Percentiles rank a stretch among this genome's conserved stretches.
Conservation (phyloP, 53 echinoderm and acorn worm genomes). For the Paracentrotus lividus region DNA sequence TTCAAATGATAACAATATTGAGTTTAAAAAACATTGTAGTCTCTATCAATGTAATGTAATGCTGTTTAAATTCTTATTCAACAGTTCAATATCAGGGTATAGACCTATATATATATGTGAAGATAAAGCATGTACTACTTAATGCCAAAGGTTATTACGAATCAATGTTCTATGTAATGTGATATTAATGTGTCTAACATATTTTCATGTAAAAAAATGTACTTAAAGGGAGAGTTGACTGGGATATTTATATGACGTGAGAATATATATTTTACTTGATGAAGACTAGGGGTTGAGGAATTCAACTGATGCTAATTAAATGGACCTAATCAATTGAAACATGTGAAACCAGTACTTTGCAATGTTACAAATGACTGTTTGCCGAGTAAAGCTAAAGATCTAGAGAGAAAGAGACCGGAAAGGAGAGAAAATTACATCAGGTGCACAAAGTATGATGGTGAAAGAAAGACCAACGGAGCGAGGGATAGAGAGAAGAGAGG, state of each 20-base stretch:
- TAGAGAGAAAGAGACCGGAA: no score
- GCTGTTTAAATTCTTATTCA: neutral
- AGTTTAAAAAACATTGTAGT: no score
- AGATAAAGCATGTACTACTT: neutral
- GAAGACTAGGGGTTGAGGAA: constrained; percentile 5
- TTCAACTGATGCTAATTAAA: constrained; percentile 31
- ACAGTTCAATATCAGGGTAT: neutral
- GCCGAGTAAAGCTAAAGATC: no score
- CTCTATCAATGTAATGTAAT: no score
- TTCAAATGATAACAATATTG: no score
- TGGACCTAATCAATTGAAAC: neutral
- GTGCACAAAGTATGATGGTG: no score
- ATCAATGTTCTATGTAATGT: neutral
- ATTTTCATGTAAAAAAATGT: constrained; percentile 10
- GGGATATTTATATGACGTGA: constrained; percentile 32
- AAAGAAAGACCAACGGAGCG: no score
- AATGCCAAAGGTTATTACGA: constrained; percentile 40
- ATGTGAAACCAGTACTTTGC: neutral
- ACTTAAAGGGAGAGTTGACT: neutral
- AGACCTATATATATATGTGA: neutral
- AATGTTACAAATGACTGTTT: no score
- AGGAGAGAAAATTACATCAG: no score
- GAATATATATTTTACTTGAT: constrained; percentile 30
- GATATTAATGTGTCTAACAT: neutral
- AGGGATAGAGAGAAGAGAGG: no score